A percentile compares a stretch with the other conserved stretches of the same genome.
These are phyloP conservation scores for Limnephilus marmoratus DNA, from an alignment of 2,888 invertebrate genomes.

Conservation along the genomic window DNA sequence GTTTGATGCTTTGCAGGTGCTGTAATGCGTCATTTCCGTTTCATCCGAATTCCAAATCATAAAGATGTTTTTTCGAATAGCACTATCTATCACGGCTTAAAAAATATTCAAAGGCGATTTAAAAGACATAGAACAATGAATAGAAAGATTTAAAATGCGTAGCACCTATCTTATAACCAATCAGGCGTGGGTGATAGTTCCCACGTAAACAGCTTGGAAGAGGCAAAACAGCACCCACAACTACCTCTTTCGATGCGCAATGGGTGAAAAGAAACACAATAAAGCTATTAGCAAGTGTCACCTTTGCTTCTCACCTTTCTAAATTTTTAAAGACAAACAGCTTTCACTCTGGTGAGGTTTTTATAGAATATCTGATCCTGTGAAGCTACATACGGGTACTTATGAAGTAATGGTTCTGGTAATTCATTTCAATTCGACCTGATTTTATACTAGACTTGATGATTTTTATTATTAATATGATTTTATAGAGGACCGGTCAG, in stretches of 20 bases:
- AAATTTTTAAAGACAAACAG: background rate
- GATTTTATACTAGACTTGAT: no score
- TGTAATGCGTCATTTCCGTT: no score
- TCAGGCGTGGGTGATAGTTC: background rate
- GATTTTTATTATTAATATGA: no score
- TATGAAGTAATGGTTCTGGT: background rate
- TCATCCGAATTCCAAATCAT: no score
- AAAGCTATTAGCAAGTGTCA: background rate
- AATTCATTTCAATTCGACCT: background rate
- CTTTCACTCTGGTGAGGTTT: background rate
- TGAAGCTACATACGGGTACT: background rate
- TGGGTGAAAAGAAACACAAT: background rate
- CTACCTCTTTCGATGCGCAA: background rate
- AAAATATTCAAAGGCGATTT: no score
- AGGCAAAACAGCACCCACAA: background rate
- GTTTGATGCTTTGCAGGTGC: no score
- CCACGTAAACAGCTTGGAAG: background rate
- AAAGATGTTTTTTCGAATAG: no score
- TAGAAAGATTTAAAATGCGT: background rate
- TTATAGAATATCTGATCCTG: background rate
- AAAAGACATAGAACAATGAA: background rate
- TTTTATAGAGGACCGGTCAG: no score
- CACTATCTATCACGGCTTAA: no score
- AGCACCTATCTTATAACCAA: background rate
- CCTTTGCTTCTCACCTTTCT: background rate